Evolutionary conservation across 2,888 invertebrate genomes (phyloP).

Genomic region (Callimorpha dominula): DNA sequence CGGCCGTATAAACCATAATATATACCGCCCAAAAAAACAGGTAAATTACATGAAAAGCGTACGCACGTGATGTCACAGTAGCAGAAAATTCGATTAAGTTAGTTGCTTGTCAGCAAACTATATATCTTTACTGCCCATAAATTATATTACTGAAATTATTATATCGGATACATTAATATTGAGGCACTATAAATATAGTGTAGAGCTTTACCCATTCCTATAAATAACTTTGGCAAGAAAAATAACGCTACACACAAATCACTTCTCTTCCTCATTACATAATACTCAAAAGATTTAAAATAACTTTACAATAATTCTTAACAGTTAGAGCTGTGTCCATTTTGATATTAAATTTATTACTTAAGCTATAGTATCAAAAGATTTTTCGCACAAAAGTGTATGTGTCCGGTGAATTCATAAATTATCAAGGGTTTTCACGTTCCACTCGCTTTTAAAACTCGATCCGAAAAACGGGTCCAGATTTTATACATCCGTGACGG

Average conservation of each 20-base stretch:
- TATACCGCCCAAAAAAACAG: conserved; percentile 72
- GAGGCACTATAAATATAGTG: conserved; percentile 46
- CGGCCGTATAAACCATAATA: conserved; percentile 72
- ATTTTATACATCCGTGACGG: conserved; percentile 57
- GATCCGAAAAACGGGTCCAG: conserved; percentile 43
- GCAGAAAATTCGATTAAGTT: conserved; percentile 80
- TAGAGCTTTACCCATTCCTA: conserved; percentile 29
- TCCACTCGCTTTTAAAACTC: conserved; percentile 48
- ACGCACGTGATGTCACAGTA: conserved; percentile 73
- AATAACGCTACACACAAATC: conserved; percentile 22
- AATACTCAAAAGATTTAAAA: conserved; percentile 7
- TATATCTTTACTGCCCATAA: conserved; percentile 66
- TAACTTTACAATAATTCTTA: neutral
- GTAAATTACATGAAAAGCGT: conserved; percentile 70
- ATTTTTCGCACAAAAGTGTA: conserved; percentile 21
- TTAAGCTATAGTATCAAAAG: conserved; percentile 21
- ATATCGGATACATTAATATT: conserved; percentile 63
- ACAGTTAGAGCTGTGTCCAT: conserved; percentile 2
- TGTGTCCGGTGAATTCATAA: conserved; percentile 29
- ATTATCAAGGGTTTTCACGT: conserved; percentile 46
- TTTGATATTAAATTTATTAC: conserved; percentile 24
- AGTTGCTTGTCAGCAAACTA: conserved; percentile 73
- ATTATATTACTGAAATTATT: conserved; percentile 67
- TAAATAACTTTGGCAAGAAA: conserved; percentile 32
- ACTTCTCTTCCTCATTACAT: conserved; percentile 6